phyloP scores from a whole-genome alignment of 2,113 vertebrate species.

The Pelmatolapia mariae region DNA sequence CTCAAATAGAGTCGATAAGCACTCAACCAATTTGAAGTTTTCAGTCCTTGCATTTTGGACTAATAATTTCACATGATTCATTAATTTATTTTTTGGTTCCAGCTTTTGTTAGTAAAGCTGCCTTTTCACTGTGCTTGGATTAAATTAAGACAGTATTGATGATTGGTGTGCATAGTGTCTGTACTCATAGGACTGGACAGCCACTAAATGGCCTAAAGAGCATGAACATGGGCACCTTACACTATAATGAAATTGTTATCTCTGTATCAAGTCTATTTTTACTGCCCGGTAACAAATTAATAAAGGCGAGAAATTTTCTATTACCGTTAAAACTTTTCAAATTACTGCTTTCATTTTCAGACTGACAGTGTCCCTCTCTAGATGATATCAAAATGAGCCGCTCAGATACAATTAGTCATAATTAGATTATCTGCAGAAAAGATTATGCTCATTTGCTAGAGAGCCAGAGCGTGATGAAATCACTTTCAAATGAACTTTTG shows the following conservation, averaged over 20 bases:
- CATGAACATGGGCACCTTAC: neutral
- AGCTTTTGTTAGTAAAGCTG: neutral
- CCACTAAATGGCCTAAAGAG: neutral
- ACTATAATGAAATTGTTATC: neutral
- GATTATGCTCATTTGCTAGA: neutral
- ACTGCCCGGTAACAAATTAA: neutral
- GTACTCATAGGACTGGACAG: neutral
- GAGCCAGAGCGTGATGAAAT: neutral
- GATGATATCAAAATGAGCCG: neutral
- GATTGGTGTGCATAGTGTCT: neutral
- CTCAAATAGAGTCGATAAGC: neutral
- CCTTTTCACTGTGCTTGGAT: neutral
- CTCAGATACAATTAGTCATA: neutral
- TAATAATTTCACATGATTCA: neutral
- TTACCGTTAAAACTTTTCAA: neutral
- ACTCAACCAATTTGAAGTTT: neutral
- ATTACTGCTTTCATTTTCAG: neutral
- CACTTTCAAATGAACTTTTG: neutral
- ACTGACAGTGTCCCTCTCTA: neutral
- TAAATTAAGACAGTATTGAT: neutral
- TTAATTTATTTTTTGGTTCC: fast-evolving
- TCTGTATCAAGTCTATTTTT: neutral
- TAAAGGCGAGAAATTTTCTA: neutral
- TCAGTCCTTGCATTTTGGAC: neutral
- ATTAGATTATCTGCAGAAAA: neutral